Percentiles rank a stretch among this genome's conserved stretches.
Conservation (phyloP, 1,140 invertebrate species). For the Drusus annulatus region DNA sequence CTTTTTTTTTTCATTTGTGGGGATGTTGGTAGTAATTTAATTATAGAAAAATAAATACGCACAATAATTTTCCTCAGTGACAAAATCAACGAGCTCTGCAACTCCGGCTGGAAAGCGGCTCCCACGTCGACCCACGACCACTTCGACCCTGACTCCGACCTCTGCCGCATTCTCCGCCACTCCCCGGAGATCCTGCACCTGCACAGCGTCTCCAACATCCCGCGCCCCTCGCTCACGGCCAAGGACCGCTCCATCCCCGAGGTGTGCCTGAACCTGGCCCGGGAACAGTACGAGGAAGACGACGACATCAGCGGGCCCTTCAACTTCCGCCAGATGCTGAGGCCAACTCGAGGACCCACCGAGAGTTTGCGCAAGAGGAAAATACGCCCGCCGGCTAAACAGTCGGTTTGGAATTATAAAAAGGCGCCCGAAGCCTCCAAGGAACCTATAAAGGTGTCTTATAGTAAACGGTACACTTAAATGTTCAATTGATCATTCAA, state of each 20-base stretch:
- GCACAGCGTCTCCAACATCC: constrained; percentile 51
- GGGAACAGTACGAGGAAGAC: constrained; percentile 63
- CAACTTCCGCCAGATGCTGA: constrained; percentile 79
- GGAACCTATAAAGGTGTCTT: constrained; percentile 29
- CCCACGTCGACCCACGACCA: constrained; percentile 63
- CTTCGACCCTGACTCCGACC: constrained; percentile 67
- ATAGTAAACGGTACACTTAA: constrained; percentile 51
- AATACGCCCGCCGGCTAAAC: constrained; percentile 61
- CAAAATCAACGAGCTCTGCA: constrained; percentile 69
- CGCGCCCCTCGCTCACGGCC: constrained; percentile 43
- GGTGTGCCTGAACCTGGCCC: constrained; percentile 45
- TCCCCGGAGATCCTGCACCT: constrained; percentile 66
- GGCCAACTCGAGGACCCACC: constrained; percentile 79
- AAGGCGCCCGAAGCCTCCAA: constrained; percentile 33
- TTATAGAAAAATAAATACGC: too few relatives aligned
- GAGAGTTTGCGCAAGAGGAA: constrained; percentile 81
- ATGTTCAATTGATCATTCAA: not conserved
- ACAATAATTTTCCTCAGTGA: constrained; percentile 66
- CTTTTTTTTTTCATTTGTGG: too few relatives aligned
- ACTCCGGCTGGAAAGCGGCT: constrained; percentile 64
- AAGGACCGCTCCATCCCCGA: constrained; percentile 54
- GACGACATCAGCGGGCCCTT: constrained; percentile 78
- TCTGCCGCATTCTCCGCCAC: constrained; percentile 70
- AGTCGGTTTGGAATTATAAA: constrained; percentile 60
- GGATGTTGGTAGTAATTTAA: too few relatives aligned